Evolutionary conservation across 2,113 vertebrate genomes (phyloP).

Genomic region (Actenoides lindsayi): DNA sequence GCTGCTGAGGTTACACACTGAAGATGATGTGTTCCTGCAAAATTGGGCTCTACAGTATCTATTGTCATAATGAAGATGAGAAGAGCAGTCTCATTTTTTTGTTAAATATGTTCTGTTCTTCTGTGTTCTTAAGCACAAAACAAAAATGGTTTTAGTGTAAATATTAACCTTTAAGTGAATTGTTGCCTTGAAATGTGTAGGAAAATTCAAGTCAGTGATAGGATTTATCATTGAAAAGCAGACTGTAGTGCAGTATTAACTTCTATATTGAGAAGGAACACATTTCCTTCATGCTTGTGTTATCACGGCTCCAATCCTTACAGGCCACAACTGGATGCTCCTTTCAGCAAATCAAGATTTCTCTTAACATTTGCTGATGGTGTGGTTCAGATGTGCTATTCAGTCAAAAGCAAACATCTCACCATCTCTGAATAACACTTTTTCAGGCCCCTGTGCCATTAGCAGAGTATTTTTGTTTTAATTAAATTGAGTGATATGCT

Average conservation of each 20-base stretch:
- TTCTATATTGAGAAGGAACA: not conserved
- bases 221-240: not conserved
- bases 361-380: not conserved
- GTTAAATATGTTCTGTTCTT: not conserved
- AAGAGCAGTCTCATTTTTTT: not conserved
- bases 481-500: conserved; percentile 38
- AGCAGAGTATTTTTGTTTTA: conserved; percentile 54
- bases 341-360: not conserved
- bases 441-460: not conserved
- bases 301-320: not conserved
- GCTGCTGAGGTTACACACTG: not conserved
- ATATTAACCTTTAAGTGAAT: not conserved
- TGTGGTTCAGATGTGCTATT: not conserved
- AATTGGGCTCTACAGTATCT: not conserved
- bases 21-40: not conserved
- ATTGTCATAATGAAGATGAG: not conserved
- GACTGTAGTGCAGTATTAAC: not conserved
- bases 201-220: not conserved
- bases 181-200: not conserved
- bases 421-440: conserved; percentile 2
- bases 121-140: not conserved
- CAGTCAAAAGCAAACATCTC: not conserved
- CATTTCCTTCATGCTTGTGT: not conserved
- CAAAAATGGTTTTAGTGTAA: not conserved
- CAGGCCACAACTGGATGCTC: not conserved